These are phyloP conservation scores for Menidia menidia DNA, from an alignment of 2,797 vertebrate species.

Conservation along the genomic window DNA sequence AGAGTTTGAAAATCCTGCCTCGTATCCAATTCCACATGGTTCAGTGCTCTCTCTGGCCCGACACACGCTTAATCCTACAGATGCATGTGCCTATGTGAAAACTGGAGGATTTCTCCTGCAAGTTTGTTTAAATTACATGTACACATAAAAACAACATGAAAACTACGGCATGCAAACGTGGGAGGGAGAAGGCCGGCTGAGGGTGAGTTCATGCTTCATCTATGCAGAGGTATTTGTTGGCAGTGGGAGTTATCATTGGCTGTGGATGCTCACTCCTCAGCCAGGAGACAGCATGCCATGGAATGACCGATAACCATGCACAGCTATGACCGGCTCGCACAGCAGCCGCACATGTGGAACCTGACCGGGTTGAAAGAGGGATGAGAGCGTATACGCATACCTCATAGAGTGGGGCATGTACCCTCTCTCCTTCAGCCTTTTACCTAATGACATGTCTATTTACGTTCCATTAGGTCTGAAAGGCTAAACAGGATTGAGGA, in stretches of 20 bases:
- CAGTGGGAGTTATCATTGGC: conserved; percentile 73
- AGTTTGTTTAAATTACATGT: background rate
- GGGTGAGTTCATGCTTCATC: conserved; percentile 66
- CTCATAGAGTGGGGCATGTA: conserved; percentile 34
- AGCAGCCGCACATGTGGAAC: conserved; percentile 54
- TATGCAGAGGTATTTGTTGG: conserved; percentile 74
- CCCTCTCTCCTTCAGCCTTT: conserved; percentile 26
- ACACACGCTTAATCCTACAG: conserved; percentile 36
- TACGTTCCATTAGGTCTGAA: conserved; percentile 60
- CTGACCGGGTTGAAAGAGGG: conserved; percentile 49
- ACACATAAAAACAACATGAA: conserved; percentile 4
- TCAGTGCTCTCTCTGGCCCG: conserved; percentile 24
- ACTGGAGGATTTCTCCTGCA: background rate
- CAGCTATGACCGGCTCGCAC: conserved; percentile 47
- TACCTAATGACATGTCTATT: conserved; percentile 55
- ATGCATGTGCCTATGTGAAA: conserved; percentile 16
- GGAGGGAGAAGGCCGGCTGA: conserved; percentile 44
- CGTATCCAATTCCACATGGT: conserved; percentile 43
- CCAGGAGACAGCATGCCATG: conserved; percentile 62
- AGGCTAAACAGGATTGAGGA: conserved; percentile 54
- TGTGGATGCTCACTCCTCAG: conserved; percentile 67
- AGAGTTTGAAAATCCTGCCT: conserved; percentile 39
- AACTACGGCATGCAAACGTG: conserved; percentile 10
- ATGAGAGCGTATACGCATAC: conserved; percentile 40
- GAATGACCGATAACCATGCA: conserved; percentile 69